Evolutionary conservation across 2,888 invertebrate species (phyloP).

Genomic region (Nemapogon koenigi): DNA sequence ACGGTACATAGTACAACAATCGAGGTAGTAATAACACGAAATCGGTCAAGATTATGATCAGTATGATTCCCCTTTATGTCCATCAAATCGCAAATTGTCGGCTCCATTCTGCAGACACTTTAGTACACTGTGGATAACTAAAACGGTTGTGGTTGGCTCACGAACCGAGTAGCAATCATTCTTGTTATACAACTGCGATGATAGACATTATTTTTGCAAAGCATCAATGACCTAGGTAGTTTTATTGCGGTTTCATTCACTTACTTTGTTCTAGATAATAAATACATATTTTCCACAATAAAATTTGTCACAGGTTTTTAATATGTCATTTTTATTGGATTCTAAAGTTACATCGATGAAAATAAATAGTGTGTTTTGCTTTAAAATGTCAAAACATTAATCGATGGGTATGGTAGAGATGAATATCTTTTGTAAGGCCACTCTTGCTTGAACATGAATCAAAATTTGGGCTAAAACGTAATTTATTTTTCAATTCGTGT

Average conservation of each 20-base stretch:
- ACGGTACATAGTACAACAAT: conserved; percentile 30
- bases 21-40: conserved; percentile 41
- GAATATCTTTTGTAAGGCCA: too few relatives aligned
- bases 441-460: too few relatives aligned
- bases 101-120: conserved; percentile 38
- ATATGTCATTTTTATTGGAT: conserved; percentile 41
- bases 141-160: not conserved
- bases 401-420: too few relatives aligned
- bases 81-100: conserved; percentile 56
- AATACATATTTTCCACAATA: conserved; percentile 6
- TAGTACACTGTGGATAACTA: conserved; percentile 20
- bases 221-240: not conserved
- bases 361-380: conserved; percentile 47
- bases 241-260: not conserved
- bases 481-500: too few relatives aligned
- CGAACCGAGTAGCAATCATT: conserved; percentile 3
- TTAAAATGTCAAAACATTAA: conserved; percentile 52
- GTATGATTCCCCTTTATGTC: conserved; percentile 43
- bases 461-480: too few relatives aligned
- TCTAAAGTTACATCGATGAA: conserved; percentile 39
- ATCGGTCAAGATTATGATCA: conserved; percentile 44
- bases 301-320: conserved; percentile 17
- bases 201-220: too few relatives aligned
- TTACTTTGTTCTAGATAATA: too few relatives aligned
- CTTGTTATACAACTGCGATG: conserved; percentile 3